Percentiles rank a stretch among this genome's conserved stretches.
Conservation (phyloP, 2,888 invertebrate genomes). For the Lathronympha strigana region DNA sequence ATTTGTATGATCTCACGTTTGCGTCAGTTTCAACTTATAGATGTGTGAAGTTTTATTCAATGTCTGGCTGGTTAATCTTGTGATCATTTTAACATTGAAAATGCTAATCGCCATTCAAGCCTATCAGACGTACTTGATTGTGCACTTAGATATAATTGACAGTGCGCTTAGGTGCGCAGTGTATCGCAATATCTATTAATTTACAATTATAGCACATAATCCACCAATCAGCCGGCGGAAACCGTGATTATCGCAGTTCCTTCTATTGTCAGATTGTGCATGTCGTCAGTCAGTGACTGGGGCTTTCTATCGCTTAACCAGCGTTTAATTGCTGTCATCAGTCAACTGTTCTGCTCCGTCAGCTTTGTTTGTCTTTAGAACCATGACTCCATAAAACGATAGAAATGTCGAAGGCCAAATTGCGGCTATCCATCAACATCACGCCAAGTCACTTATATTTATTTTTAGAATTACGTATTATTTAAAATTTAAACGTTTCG, state of each 20-base stretch:
- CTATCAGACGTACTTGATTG: background rate
- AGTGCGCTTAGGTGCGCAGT: background rate
- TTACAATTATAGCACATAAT: conserved; percentile 13
- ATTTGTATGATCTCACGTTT: conserved; percentile 22
- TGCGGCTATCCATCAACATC: conserved; percentile 2
- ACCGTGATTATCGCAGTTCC: conserved; percentile 34
- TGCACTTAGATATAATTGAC: background rate
- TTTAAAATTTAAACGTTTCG: background rate
- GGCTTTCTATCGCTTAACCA: conserved; percentile 17
- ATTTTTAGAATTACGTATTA: conserved; percentile 11
- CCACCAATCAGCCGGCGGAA: conserved; percentile 27
- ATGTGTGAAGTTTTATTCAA: background rate
- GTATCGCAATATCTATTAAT: conserved; percentile 22
- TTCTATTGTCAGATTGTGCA: conserved; percentile 30
- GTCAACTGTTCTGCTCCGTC: conserved; percentile 24
- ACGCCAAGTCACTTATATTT: background rate
- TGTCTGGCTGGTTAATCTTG: background rate
- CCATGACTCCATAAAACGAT: conserved; percentile 15
- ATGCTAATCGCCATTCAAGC: background rate
- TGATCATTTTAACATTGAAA: conserved; percentile 2
- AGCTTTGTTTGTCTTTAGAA: conserved; percentile 16
- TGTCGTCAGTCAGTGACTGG: conserved; percentile 7
- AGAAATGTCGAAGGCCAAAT: conserved; percentile 9
- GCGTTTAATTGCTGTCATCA: conserved; percentile 16
- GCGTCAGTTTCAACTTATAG: conserved; percentile 10